Base-by-base conservation (phyloP, 2,888 invertebrate genomes). In the Lithodes maja region DNA sequence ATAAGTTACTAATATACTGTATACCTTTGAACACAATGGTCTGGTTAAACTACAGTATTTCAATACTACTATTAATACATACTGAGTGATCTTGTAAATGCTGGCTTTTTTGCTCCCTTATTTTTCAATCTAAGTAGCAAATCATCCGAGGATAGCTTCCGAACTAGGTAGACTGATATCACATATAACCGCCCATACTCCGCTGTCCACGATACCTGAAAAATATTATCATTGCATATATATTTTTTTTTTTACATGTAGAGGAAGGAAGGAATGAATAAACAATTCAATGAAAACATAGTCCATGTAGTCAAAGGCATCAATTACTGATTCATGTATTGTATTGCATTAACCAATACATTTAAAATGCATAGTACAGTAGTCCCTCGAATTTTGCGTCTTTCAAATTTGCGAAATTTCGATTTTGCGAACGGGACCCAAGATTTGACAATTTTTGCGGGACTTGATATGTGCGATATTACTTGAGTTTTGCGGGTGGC, bases 21-120 rank as follows among this genome's bases (percentile, higher is more conserved):
- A 33, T 33, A 33, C 33, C 33, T 33, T 33, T 33, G 33, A 33
- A 33, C 33, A 33, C 33, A 33, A 33, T 33, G 33, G 33, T 33
- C 33, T 33, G 33, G 33, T 33, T 33, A 33, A 33, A 33, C 33
- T 33, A 33, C 33, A 33, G 33, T 33, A 33, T 33, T 33, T 33
- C 33, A 33, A 33, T 33, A 33, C 33, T 33, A 33, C 33, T 33
- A 33, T 33, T 33, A 33, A 78, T 54, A 95, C 97, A 95, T 95
- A 98, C 98, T 98, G 90, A 98, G 94, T 83, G 97, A 98, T 93
- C 97, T 95, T 0, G 98, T 98, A 93, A 97, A 97, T 93, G 98
- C 99, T 0, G 97, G 96, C 93, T 98, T 97, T 93, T 98, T 96
- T 15, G 96, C 96, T 50, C 98, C 98, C 94, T 97, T 97, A 89